Base-by-base conservation (phyloP, 2,797 vertebrate genomes). In the Lindbergichthys nudifrons region DNA sequence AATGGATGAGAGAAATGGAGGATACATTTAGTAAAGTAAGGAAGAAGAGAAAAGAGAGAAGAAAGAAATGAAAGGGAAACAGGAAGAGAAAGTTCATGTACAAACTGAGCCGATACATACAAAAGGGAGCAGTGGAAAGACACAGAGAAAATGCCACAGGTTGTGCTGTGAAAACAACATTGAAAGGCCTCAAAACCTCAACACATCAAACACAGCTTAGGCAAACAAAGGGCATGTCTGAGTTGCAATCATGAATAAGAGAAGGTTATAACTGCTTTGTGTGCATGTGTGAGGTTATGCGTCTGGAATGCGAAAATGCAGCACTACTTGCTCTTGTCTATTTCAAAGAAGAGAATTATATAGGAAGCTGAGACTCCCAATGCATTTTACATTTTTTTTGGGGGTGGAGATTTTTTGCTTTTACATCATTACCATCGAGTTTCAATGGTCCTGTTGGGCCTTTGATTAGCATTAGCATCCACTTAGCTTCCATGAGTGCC, bases 381-480 rank as follows among this genome's bases (percentile, higher is more conserved):
- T 30, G 36, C 39, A 65, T 84, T 79, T 65, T 3, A 30, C 53
- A 54, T 73, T 60, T 71, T 54, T 62, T 56, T 66, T 60, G 59
- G 32, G 39, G 15, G 65, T 61, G 76, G 41, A 68, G 74, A 82
- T 85, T 26, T 89, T 84, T 65, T 46, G 63, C 72, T 65, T 51
- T 78, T 48, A 84, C 63, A 85, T 86, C 75, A 77, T 82, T 60
- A 36, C 52, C 68, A 54, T 60, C 9, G 45, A 54, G 62, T 75
- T 82, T 89, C 72, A 50, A 79, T 70, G 78, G 77, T 83, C 69
- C 77, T 87, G 81, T 80, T 62, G 61, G 64, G 66, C 61, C 70
- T 86, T 78, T 87, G 78, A 90, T 90, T 85, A 86, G 79, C 79
- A 82, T 87, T 91, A 85, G 79, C 83, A 73, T 88, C 82, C 87